Conservation (phyloP, 2,113 vertebrate species). For the Phylloscopus trochiloides region DNA sequence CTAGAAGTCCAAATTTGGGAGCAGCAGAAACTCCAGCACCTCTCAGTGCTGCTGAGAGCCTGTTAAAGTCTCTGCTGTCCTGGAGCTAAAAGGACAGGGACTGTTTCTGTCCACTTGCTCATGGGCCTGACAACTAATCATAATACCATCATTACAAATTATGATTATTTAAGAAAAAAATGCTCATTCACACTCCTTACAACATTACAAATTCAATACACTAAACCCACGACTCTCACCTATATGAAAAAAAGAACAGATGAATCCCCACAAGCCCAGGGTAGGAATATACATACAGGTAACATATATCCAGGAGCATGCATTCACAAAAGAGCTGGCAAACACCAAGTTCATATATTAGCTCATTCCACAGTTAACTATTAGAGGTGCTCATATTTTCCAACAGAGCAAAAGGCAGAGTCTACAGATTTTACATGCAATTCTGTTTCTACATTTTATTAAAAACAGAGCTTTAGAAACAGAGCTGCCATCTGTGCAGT, state of each 20-base stretch:
- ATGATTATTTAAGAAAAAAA: neutral
- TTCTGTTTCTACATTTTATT: neutral
- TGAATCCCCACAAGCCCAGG: neutral
- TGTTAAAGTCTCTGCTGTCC: neutral
- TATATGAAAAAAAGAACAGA: neutral
- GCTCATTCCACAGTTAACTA: neutral
- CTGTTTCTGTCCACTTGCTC: neutral
- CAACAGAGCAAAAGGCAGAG: neutral
- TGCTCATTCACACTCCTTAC: neutral
- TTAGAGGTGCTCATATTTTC: neutral
- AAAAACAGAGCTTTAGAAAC: neutral
- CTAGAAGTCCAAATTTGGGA: neutral
- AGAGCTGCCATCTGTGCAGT: neutral
- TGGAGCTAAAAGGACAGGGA: neutral
- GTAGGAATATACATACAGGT: neutral
- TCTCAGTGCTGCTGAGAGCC: neutral
- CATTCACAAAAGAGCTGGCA: neutral
- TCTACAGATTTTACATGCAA: neutral
- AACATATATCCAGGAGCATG: neutral
- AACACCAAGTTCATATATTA: neutral
- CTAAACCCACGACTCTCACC: neutral
- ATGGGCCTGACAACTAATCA: neutral
- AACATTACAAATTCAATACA: neutral
- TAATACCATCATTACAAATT: neutral
- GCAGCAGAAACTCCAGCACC: neutral